Evolutionary conservation across 2,888 invertebrate species (phyloP).

Genomic region (Operophtera brumata): DNA sequence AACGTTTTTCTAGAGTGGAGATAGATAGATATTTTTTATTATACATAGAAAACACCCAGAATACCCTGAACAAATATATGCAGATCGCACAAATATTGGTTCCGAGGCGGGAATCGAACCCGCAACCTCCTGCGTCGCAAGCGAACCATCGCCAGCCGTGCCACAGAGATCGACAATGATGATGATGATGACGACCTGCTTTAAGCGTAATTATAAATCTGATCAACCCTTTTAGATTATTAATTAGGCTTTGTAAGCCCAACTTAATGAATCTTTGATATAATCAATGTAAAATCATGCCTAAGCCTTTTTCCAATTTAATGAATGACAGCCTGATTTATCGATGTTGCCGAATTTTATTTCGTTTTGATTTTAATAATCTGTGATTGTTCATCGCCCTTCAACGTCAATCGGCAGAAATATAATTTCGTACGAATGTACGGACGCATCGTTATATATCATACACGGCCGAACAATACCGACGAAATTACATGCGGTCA

Average conservation of each 20-base stretch:
- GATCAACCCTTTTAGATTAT: not conserved
- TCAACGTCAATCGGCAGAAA: conserved; percentile 15
- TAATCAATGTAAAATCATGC: not conserved
- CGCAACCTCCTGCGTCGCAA: no score
- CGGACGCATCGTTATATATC: conserved; percentile 60
- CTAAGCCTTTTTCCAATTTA: not conserved
- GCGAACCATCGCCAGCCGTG: no score
- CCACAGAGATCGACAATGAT: no score
- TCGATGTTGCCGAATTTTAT: not conserved
- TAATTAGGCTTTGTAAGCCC: not conserved
- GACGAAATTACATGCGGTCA: conserved; percentile 64
- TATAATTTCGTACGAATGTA: conserved; percentile 57
- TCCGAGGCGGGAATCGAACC: no score
- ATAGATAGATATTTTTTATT: no score
- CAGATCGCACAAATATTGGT: no score
- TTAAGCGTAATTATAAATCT: not conserved
- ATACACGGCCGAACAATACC: conserved; percentile 60
- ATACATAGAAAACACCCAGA: no score
- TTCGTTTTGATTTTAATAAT: conserved; percentile 7
- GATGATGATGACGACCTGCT: no score
- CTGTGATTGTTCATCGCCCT: conserved; percentile 11
- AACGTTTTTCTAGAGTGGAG: no score
- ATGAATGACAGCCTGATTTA: conserved; percentile 10
- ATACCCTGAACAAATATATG: no score
- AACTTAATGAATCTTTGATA: not conserved